Base-by-base conservation (phyloP, 2,797 vertebrate species). In the Danio choprae region DNA sequence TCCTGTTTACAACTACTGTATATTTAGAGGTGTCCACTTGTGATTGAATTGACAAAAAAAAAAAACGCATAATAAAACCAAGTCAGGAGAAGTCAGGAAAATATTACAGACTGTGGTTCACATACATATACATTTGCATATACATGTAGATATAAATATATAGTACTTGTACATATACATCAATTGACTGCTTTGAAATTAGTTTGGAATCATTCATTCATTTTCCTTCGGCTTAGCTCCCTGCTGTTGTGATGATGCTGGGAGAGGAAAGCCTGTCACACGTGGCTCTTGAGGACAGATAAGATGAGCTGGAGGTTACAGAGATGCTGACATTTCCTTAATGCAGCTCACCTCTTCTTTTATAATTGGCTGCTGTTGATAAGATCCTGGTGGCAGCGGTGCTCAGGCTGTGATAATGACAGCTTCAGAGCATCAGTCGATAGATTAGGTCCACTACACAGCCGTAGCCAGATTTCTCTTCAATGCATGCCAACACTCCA, bases 311-410 rank as follows among this genome's bases (percentile, higher is more conserved):
- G 75, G 87, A 90, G 91, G 90, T 92, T 88, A 89, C 88, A 68
- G 88, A 92, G 92, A 90, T 93, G 91, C 90, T 93, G 91, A 93
- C 91, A 93, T 93, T 91, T 91, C 78, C 86, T 89, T 88, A 82
- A 90, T 88, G 85, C 87, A 67, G 81, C 87, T 86, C 84, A 80
- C 74, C 84, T 91, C 88, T 87, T 88, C 88, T 56, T 87, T 90
- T 91, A 90, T 92, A 93, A 94, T 92, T 91, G 90, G 85, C 89
- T 80, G 88, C 87, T 72, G 82, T 86, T 90, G 90, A 94, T 94
- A 94, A 92, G 89, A 91, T 90, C 89, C 85, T 89, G 90, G 89
- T 87, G 89, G 85, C 80, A 7, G 85, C 85, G 50, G 81, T 82
- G 78, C 82, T 59, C 83, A 75, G 50, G 74, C 77, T 79, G 77